A percentile compares a stretch with the other conserved stretches of the same genome.
phyloP scores from a whole-genome alignment of 1,140 invertebrate genomes.

The Rhyzopertha dominica region DNA sequence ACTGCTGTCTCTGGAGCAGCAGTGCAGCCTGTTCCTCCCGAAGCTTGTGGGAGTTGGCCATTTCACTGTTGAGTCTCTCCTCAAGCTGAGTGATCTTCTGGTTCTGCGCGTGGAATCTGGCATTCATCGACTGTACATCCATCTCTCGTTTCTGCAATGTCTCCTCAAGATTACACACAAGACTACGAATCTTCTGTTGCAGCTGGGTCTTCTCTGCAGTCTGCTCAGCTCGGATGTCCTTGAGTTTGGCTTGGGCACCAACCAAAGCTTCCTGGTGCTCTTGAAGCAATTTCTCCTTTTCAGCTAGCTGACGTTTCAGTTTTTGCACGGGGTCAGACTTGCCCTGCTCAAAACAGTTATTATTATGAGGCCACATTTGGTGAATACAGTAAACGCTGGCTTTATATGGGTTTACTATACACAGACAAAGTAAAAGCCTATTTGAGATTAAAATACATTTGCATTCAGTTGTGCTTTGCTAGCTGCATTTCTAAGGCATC shows the following conservation, averaged over 20 bases:
- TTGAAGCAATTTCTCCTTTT: slow-evolving; percentile 67
- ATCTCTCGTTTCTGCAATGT: slow-evolving; percentile 45
- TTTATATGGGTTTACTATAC: too few species aligned
- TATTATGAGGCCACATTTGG: not conserved
- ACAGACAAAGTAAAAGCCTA: not conserved
- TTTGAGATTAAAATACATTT: too few species aligned
- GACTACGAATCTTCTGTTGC: slow-evolving; percentile 50
- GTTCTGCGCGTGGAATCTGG: slow-evolving; percentile 24
- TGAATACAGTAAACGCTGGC: too few species aligned
- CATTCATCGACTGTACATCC: slow-evolving; percentile 26
- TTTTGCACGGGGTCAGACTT: slow-evolving; percentile 78
- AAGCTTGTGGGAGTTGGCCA: slow-evolving; percentile 50
- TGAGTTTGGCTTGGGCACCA: slow-evolving; percentile 67
- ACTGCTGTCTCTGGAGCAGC: slow-evolving; percentile 51
- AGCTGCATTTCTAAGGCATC: too few species aligned
- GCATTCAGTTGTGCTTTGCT: too few species aligned
- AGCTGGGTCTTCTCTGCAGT: slow-evolving; percentile 58
- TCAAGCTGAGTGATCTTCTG: slow-evolving; percentile 48
- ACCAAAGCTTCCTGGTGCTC: slow-evolving; percentile 67
- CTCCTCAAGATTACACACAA: slow-evolving; percentile 58
- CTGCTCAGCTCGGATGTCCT: slow-evolving; percentile 71
- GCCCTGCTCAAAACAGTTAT: slow-evolving; percentile 49
- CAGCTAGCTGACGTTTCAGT: slow-evolving; percentile 78
- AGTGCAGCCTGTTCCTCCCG: slow-evolving; percentile 52
- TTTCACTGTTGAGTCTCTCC: slow-evolving; percentile 56